Evolutionary conservation across 2,113 vertebrate genomes (phyloP).

Genomic region (Orthonyx spaldingii): DNA sequence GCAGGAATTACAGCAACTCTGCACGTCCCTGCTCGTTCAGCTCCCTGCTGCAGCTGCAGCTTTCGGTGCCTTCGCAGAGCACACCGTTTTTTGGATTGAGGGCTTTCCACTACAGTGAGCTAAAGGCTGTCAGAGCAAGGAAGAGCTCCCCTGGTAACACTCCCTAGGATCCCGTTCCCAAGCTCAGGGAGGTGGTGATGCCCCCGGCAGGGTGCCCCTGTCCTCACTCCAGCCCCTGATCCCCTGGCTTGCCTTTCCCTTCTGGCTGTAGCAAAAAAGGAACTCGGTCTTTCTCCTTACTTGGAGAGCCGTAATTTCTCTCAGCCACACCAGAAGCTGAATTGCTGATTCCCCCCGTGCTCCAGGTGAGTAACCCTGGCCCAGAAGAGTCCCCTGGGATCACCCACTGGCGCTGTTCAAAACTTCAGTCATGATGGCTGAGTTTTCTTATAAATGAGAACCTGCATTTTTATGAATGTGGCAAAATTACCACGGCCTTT

Average conservation of each 20-base stretch:
- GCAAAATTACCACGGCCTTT: not conserved
- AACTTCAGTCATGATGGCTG: not conserved
- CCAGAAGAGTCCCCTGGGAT: not conserved
- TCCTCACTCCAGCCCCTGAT: not conserved
- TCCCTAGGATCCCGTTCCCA: not conserved
- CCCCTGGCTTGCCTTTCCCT: not conserved
- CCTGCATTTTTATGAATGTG: not conserved
- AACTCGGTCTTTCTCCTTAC: not conserved
- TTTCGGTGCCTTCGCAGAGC: not conserved
- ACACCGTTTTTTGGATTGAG: not conserved
- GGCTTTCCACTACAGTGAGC: not conserved
- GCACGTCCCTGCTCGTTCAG: not conserved
- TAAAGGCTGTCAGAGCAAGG: not conserved
- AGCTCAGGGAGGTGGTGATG: not conserved
- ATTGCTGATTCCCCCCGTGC: rapidly evolving
- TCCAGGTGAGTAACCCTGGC: not conserved
- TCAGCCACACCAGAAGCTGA: not conserved
- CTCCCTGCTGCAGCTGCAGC: not conserved
- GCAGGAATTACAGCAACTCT: not conserved
- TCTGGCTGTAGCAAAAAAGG: not conserved
- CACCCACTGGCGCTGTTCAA: not conserved
- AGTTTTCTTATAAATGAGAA: not conserved
- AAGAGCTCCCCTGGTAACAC: not conserved
- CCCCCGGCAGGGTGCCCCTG: rapidly evolving
- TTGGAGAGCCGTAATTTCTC: not conserved